These are phyloP conservation scores for Passer domesticus DNA, from an alignment of 2,113 vertebrate genomes.

Conservation along the genomic window DNA sequence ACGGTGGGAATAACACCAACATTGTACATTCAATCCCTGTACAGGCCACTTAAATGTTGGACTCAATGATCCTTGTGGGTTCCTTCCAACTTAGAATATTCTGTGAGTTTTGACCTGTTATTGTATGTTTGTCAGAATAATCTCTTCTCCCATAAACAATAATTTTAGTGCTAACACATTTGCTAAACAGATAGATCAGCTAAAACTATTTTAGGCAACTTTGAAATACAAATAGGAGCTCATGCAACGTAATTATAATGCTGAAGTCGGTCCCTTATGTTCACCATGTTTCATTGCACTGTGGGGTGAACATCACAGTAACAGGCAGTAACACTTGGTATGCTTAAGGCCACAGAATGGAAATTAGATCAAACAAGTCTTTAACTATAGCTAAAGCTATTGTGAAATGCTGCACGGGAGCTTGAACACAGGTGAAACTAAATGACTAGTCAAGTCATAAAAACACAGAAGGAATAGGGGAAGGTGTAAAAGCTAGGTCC, in stretches of 20 bases:
- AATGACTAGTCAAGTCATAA: not conserved
- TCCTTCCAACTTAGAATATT: not conserved
- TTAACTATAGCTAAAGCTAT: not conserved
- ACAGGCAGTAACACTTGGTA: not conserved
- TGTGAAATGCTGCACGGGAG: not conserved
- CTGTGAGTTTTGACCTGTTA: not conserved
- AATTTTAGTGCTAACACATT: not conserved
- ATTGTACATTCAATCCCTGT: not conserved
- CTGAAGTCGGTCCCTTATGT: not conserved
- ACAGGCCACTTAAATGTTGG: not conserved
- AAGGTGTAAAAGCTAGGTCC: not conserved
- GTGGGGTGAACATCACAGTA: not conserved
- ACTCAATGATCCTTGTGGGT: rapidly evolving
- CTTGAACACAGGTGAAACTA: not conserved
- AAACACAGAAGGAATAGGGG: rapidly evolving
- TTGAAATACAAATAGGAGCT: not conserved
- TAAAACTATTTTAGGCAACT: not conserved
- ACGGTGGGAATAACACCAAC: not conserved
- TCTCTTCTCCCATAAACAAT: not conserved
- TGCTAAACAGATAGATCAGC: not conserved
- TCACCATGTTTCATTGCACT: not conserved
- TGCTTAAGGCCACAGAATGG: not conserved
- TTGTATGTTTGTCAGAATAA: not conserved
- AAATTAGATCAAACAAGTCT: not conserved
- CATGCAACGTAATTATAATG: not conserved